Evolutionary conservation across 92 coral and sea anemone species (phyloP), one percentile per base, ranked within the genome.

Genomic region (Palythoa caribaeorum): DNA sequence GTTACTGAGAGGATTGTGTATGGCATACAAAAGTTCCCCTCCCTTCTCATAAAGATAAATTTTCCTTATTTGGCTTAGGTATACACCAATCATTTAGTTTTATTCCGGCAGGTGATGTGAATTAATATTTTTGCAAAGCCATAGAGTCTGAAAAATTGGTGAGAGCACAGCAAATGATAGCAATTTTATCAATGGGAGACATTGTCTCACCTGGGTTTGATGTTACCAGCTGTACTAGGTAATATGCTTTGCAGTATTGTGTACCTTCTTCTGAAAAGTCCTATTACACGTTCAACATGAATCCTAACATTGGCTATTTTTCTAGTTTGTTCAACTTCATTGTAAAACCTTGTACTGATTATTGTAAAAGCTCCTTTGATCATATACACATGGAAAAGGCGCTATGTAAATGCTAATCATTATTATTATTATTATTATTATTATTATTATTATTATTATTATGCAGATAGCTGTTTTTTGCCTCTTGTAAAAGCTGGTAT

Each of bases 91-190:
- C 71, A 65, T 65, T 65, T 65, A 65, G 71, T 17, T 65, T 65
- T 65, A 65, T 65, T n/a, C 3, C 16, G 71, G 71, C 71, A 65
- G 35, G 71, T 65, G 71, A 65, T 65, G 35, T 65, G 37, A 65
- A 65, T 16, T 65, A 65, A 65, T 65, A 65, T 65, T 65, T 63
- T 65, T 65, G 71, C 71, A 16, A 65, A 65, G 17, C 35, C 71
- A 65, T 76, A 28, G 28, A 28, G 28, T 28, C 87, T 83, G 87
- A 83, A n/a, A 83, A 16, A 83, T 83, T 83, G 37, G 87, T 83
- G 37, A 83, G 51, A 14, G 77, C 87, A 68, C 87, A 83, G 77
- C 87, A 68, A 4, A 68, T 48, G 16, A 63, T 83, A 62, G 76
- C 87, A 83, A 73, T 17, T 73, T 73, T 38, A 40, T 73, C 78